Conservation (phyloP, 53 echinoderm and acorn worm species). For the Temnopleurus reevesii region DNA sequence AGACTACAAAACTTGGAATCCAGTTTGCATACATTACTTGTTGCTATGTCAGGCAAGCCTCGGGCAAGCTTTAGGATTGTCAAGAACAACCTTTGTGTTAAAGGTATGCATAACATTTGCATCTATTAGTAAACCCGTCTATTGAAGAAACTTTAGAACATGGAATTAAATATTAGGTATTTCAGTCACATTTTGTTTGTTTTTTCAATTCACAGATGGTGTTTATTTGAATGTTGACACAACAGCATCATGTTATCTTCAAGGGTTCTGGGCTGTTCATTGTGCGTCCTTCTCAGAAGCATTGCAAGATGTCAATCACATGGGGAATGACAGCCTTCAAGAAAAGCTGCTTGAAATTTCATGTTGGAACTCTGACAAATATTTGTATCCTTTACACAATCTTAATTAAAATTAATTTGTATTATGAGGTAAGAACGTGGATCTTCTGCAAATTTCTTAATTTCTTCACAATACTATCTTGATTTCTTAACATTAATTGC, state of each 20-base stretch:
- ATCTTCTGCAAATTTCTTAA: too few relatives aligned
- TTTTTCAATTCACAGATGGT: conserved; percentile 2
- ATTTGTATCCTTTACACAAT: conserved; percentile 39
- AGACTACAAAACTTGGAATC: too few relatives aligned
- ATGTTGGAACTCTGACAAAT: background rate
- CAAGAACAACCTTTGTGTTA: too few relatives aligned
- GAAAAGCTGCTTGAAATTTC: background rate
- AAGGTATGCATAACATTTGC: too few relatives aligned
- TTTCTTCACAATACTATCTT: too few relatives aligned
- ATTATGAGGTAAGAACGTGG: too few relatives aligned
- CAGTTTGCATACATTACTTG: background rate
- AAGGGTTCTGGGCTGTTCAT: conserved; percentile 26
- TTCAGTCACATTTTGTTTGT: background rate
- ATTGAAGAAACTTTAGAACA: background rate
- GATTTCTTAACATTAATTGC: too few relatives aligned
- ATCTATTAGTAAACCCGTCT: too few relatives aligned
- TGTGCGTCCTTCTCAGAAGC: conserved; percentile 4
- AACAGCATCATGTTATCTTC: background rate
- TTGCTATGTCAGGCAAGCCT: too few relatives aligned
- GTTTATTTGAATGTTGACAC: background rate
- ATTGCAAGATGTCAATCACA: background rate
- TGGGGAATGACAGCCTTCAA: background rate
- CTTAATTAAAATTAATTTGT: too few relatives aligned
- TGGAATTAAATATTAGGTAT: background rate
- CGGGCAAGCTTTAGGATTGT: too few relatives aligned